These are phyloP conservation scores for Lepidurus packardi DNA, from an alignment of 1,140 invertebrate species.

Conservation along the genomic window DNA sequence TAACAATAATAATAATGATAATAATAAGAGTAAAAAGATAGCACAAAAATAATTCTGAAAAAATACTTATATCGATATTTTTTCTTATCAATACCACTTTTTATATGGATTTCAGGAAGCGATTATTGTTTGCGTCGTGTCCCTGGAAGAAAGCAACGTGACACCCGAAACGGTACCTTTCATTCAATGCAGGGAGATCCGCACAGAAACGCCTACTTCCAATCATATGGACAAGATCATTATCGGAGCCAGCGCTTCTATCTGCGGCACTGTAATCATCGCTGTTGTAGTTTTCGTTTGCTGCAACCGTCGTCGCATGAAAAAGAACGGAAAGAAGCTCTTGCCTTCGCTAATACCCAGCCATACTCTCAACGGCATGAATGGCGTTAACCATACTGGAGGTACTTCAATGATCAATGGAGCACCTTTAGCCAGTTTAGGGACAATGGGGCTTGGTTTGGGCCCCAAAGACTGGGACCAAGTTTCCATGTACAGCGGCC, in stretches of 20 bases:
- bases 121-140: constrained; percentile 85
- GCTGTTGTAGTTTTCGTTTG: constrained; percentile 77
- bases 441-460: constrained; percentile 32
- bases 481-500: constrained; percentile 80
- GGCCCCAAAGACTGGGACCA: constrained; percentile 74
- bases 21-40: background rate
- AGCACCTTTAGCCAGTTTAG: constrained; percentile 33
- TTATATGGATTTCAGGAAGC: constrained; percentile 61
- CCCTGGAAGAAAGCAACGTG: constrained; percentile 75
- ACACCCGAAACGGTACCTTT: constrained; percentile 78
- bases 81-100: background rate
- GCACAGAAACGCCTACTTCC: constrained; percentile 55
- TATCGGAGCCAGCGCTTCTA: constrained; percentile 85
- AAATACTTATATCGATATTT: background rate
- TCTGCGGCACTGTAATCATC: constrained; percentile 83
- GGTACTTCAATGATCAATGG: constrained; percentile 32
- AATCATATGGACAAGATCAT: constrained; percentile 87
- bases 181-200: constrained; percentile 79
- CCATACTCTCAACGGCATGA: background rate
- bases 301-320: constrained; percentile 64
- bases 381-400: constrained; percentile 24
- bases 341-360: constrained; percentile 37
- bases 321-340: constrained; percentile 38
- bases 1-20: background rate
- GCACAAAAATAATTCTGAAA: background rate